These are phyloP conservation scores for Brenthis daphne DNA, from an alignment of 2,888 invertebrate species.

Conservation along the genomic window DNA sequence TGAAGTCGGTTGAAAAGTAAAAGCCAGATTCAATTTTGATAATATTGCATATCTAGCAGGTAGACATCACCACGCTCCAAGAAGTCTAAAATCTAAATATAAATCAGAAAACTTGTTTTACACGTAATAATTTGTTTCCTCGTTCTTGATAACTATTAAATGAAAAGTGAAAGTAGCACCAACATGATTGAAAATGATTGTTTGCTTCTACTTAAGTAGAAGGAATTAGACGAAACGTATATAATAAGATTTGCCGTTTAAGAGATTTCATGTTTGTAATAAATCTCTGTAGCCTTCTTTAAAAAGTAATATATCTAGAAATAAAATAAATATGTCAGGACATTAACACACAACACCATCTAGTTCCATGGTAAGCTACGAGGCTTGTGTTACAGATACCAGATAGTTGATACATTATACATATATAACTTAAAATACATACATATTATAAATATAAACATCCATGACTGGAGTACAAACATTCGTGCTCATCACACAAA, in stretches of 20 bases:
- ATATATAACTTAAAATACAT: too few relatives aligned
- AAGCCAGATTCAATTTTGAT: too few relatives aligned
- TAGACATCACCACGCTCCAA: background rate
- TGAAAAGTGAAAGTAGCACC: slow-evolving; percentile 14
- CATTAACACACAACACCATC: too few relatives aligned
- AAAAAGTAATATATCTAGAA: background rate
- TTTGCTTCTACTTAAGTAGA: background rate
- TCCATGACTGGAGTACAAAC: too few relatives aligned
- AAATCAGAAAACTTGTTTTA: slow-evolving; percentile 6
- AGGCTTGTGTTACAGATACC: too few relatives aligned
- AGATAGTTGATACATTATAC: too few relatives aligned
- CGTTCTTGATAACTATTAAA: slow-evolving; percentile 7
- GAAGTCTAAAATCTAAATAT: slow-evolving; percentile 1
- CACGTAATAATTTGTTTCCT: slow-evolving; percentile 17
- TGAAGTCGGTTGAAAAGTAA: too few relatives aligned
- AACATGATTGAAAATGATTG: slow-evolving; percentile 11
- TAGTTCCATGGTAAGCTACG: too few relatives aligned
- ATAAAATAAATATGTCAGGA: too few relatives aligned
- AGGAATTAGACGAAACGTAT: background rate
- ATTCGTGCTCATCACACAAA: too few relatives aligned
- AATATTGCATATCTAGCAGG: too few relatives aligned
- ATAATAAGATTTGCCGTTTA: background rate
- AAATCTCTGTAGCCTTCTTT: background rate
- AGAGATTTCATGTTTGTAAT: background rate
- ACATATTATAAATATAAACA: too few relatives aligned